Conservation (phyloP, 2,113 vertebrate species). For the Muscicapa adusta region DNA sequence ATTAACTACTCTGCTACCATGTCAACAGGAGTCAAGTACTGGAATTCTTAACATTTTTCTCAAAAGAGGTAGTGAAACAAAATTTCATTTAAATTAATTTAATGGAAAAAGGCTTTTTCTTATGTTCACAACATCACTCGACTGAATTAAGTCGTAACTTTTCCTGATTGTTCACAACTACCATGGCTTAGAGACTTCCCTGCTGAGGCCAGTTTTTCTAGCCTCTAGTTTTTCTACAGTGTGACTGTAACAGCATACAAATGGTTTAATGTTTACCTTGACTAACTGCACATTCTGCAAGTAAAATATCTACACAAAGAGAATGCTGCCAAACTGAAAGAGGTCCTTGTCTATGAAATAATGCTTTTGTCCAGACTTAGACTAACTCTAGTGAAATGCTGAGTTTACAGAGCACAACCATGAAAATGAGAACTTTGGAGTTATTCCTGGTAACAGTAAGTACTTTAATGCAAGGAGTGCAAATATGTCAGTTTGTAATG, state of each 20-base stretch:
- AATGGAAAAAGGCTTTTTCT: neutral
- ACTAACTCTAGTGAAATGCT: neutral
- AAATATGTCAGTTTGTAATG: neutral
- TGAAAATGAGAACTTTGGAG: neutral
- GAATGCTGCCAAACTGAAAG: neutral
- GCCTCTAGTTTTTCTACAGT: neutral
- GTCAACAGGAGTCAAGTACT: neutral
- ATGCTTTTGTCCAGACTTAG: neutral
- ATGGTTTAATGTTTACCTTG: neutral
- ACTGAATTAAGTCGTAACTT: neutral
- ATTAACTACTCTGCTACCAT: neutral
- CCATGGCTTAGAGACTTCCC: neutral
- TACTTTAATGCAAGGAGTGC: neutral
- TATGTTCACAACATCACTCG: neutral
- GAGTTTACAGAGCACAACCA: neutral
- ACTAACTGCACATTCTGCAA: neutral
- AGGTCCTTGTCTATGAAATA: neutral
- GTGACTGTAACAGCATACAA: neutral
- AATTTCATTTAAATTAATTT: neutral
- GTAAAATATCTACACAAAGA: neutral
- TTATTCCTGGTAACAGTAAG: neutral
- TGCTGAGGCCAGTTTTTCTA: neutral
- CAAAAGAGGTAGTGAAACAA: neutral
- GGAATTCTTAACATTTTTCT: neutral
- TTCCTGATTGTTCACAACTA: neutral